These are phyloP conservation scores for Caenorhabditis becei DNA, from an alignment of 2,888 invertebrate species.

Conservation along the genomic window DNA sequence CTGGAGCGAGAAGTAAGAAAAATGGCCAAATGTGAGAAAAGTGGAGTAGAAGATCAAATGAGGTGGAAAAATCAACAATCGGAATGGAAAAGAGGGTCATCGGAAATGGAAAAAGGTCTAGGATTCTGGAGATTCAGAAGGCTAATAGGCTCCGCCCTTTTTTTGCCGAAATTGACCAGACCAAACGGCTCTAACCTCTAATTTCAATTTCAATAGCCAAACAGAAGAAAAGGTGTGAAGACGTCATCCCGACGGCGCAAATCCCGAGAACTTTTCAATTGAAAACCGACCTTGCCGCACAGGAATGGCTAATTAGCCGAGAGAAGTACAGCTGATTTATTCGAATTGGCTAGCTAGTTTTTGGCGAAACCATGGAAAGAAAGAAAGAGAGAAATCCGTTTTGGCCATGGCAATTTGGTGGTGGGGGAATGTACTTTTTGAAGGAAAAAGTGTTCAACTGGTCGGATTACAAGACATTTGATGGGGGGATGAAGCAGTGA, in stretches of 20 bases:
- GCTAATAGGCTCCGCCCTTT: neutral
- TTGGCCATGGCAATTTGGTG: neutral
- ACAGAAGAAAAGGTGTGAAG: neutral
- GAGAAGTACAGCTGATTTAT: slow-evolving; percentile 8
- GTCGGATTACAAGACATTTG: neutral
- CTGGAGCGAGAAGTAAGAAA: slow-evolving; percentile 1
- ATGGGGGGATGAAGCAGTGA: neutral
- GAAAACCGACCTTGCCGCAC: neutral
- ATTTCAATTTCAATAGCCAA: too few relatives aligned
- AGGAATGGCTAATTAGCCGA: neutral
- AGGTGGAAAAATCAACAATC: neutral
- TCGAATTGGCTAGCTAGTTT: neutral
- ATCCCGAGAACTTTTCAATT: too few relatives aligned
- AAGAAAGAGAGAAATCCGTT: neutral
- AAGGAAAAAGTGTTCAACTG: neutral
- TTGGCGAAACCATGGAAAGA: neutral
- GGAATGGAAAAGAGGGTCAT: neutral
- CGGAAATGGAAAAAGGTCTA: neutral
- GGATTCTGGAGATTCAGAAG: too few relatives aligned
- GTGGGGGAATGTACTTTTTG: neutral
- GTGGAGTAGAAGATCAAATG: too few relatives aligned
- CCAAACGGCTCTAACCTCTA: too few relatives aligned
- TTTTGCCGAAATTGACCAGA: neutral
- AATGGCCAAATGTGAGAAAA: too few relatives aligned
- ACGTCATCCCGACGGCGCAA: neutral